These are phyloP conservation scores for Poecilia gillii DNA, from an alignment of 2,797 vertebrate species.

Conservation along the genomic window DNA sequence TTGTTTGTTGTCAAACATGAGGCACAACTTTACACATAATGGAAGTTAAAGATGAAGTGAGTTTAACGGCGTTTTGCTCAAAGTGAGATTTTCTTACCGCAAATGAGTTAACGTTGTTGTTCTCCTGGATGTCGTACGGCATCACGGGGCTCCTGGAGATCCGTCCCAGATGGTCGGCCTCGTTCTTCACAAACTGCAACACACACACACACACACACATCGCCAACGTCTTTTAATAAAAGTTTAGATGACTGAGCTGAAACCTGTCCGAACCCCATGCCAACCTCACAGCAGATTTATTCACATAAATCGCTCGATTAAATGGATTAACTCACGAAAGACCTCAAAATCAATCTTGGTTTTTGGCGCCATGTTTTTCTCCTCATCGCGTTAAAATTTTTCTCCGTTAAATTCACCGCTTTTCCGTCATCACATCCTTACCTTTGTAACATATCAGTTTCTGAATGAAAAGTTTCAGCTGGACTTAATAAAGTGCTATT, in stretches of 20 bases:
- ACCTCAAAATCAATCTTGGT: too few relatives aligned
- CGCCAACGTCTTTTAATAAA: not conserved
- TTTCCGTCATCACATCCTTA: too few relatives aligned
- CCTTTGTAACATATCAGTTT: too few relatives aligned
- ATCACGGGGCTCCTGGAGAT: slow-evolving; percentile 83
- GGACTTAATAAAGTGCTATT: too few relatives aligned
- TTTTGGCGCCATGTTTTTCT: too few relatives aligned
- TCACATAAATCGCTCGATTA: slow-evolving; percentile 18
- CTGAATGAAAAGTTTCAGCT: too few relatives aligned
- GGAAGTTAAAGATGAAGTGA: slow-evolving; percentile 37
- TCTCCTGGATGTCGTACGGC: slow-evolving; percentile 84
- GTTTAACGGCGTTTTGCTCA: slow-evolving; percentile 18
- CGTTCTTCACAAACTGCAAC: slow-evolving; percentile 79
- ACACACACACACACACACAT: slow-evolving; percentile 39
- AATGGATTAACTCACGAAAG: too few relatives aligned
- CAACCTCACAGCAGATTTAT: slow-evolving; percentile 20
- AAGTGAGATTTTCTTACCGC: slow-evolving; percentile 74
- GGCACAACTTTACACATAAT: slow-evolving; percentile 7
- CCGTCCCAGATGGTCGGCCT: slow-evolving; percentile 75
- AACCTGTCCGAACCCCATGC: slow-evolving; percentile 8
- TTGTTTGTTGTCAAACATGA: not conserved
- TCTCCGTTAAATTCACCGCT: too few relatives aligned
- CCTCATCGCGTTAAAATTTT: too few relatives aligned
- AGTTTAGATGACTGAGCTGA: not conserved
- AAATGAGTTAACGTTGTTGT: slow-evolving; percentile 86